Conservation (phyloP, 2,888 invertebrate genomes). For the Scrobipalpa costella region DNA sequence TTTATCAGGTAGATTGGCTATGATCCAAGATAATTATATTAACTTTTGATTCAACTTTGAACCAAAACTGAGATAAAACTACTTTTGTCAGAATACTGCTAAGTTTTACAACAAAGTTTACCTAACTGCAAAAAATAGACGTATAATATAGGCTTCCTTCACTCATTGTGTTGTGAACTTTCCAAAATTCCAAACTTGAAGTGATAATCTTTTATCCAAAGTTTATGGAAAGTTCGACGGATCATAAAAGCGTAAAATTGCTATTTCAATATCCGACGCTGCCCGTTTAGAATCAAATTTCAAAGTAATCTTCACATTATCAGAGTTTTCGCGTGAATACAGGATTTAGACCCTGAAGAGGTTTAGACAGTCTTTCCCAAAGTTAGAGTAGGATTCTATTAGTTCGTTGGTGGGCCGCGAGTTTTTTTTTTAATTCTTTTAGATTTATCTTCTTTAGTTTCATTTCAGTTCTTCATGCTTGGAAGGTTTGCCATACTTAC, state of each 20-base stretch:
- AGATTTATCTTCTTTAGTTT: too few relatives aligned
- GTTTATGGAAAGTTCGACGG: slow-evolving; percentile 43
- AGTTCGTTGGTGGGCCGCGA: too few relatives aligned
- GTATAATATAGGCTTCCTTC: not conserved
- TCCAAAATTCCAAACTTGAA: not conserved
- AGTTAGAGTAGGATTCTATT: too few relatives aligned
- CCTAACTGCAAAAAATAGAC: not conserved
- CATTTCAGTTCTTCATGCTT: too few relatives aligned
- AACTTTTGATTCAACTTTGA: too few relatives aligned
- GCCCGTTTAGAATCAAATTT: slow-evolving; percentile 50
- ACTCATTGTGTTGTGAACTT: not conserved
- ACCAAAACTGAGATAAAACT: too few relatives aligned
- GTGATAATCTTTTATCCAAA: slow-evolving; percentile 39
- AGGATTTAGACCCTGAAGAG: slow-evolving; percentile 11
- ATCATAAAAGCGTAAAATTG: slow-evolving; percentile 50
- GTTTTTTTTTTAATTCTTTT: too few relatives aligned
- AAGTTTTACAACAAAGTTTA: too few relatives aligned
- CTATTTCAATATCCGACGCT: slow-evolving; percentile 54
- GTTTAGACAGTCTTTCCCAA: not conserved
- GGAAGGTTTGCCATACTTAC: too few relatives aligned
- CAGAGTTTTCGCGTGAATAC: slow-evolving; percentile 40
- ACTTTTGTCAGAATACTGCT: too few relatives aligned
- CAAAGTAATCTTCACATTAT: slow-evolving; percentile 48
- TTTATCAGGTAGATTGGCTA: too few relatives aligned
- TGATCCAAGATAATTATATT: too few relatives aligned